phyloP scores from a whole-genome alignment of 2,113 vertebrate species.

The Tenrec ecaudatus region DNA sequence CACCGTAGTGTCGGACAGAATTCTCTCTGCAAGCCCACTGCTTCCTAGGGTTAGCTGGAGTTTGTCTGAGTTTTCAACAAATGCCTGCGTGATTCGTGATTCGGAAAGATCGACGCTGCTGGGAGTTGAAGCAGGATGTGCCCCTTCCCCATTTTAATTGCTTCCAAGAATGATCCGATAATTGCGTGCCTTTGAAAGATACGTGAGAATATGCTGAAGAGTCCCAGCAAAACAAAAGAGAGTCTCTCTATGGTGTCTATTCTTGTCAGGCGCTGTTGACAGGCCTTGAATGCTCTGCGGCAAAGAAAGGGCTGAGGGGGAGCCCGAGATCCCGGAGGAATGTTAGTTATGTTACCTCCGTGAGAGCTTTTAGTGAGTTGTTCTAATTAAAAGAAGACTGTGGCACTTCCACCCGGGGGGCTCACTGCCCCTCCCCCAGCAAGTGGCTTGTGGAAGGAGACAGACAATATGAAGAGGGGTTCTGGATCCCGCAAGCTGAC shows the following conservation, averaged over 20 bases:
- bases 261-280: neutral
- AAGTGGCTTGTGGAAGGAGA: neutral
- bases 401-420: neutral
- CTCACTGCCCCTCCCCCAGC: neutral
- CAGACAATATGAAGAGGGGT: neutral
- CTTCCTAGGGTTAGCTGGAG: conserved; percentile 41
- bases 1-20: conserved; percentile 56
- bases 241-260: neutral
- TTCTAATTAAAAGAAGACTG: neutral
- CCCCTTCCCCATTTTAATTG: conserved; percentile 68
- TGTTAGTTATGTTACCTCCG: neutral
- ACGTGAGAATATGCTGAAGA: neutral
- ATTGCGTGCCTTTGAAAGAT: conserved; percentile 52
- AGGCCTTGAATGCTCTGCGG: neutral
- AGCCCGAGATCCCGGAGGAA: neutral
- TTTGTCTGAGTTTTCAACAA: conserved; percentile 35
- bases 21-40: conserved; percentile 35
- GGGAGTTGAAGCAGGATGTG: conserved; percentile 29
- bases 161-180: conserved; percentile 68
- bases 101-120: neutral
- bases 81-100: conserved; percentile 38
- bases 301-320: neutral
- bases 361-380: neutral
- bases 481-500: neutral
- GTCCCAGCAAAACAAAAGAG: neutral